Base-by-base conservation (phyloP, 2,797 vertebrate species). In the Hemitrygon akajei region DNA sequence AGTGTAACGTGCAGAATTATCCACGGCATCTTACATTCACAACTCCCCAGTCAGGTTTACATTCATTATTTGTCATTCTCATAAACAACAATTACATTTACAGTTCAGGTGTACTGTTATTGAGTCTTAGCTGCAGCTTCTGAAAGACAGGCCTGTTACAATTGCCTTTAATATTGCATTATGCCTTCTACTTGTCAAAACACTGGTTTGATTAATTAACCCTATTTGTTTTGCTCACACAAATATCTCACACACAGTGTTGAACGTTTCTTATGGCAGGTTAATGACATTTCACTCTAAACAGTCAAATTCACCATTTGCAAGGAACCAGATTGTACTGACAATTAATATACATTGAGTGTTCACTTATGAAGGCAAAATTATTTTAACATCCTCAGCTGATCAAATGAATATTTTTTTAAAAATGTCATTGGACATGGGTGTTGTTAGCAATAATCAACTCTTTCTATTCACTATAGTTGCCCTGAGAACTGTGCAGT, bases 201-300 rank as follows among this genome's bases (percentile, higher is more conserved):
- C 86, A 69, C 66, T 69, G n/a, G 37, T 89, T 89, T 89, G 63
- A 89, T 69, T 89, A 89, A 89, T 89, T 89, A 69, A 89, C 16
- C 18, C 7, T 22, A 89, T 37, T 37, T 69, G n/a, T 69, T 89
- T 69, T 89, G 7, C 69, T 89, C 86, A 22, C 60, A 69, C 7
- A 66, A 69, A 22, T 89, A 34, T 34, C 63, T n/a, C 20, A 18
- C n/a, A 37, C 7, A 2, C 60, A 20, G 20, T 37, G 37, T 89
- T 89, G n/a, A 37, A 89, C 86, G 37, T 89, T 89, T 37, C 30
- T 69, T 89, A 20, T 69, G n/a, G 60, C 34, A 89, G n/a, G n/a
- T 63, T 66, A 89, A 89, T 89, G 30, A 89, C 34, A 22, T 69
- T 89, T 89, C 30, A 89, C n/a, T 37, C 69, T 60, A 69, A 37